Evolutionary conservation across 2,888 invertebrate species (phyloP).

Genomic region (Lamellibrachia satsuma): DNA sequence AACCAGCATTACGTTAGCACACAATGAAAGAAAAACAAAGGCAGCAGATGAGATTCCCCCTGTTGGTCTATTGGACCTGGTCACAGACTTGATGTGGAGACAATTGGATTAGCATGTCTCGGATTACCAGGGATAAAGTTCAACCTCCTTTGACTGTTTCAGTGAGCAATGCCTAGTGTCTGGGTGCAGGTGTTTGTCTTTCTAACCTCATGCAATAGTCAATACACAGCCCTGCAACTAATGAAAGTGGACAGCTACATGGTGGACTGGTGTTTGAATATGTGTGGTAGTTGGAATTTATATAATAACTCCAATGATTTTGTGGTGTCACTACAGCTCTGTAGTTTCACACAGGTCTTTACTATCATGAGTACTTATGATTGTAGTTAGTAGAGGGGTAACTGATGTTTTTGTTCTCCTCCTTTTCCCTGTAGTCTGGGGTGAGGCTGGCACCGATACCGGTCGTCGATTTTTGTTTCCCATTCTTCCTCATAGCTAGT

Average conservation of each 20-base stretch:
- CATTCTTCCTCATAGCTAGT: too few relatives aligned
- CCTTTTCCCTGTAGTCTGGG: too few relatives aligned
- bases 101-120: background rate
- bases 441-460: too few relatives aligned
- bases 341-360: too few relatives aligned
- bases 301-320: too few relatives aligned
- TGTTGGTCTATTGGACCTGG: background rate
- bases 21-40: background rate
- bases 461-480: too few relatives aligned
- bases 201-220: background rate
- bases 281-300: too few relatives aligned
- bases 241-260: background rate
- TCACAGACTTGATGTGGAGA: background rate
- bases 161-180: background rate
- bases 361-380: too few relatives aligned
- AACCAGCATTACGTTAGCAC: background rate
- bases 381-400: too few relatives aligned
- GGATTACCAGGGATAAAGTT: conserved; percentile 10
- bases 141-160: background rate
- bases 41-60: background rate
- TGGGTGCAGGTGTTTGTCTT: background rate
- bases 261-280: too few relatives aligned
- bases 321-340: too few relatives aligned
- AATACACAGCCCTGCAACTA: background rate
- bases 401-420: too few relatives aligned